phyloP scores from a whole-genome alignment of 2,113 vertebrate species.

The Chitala chitala region DNA sequence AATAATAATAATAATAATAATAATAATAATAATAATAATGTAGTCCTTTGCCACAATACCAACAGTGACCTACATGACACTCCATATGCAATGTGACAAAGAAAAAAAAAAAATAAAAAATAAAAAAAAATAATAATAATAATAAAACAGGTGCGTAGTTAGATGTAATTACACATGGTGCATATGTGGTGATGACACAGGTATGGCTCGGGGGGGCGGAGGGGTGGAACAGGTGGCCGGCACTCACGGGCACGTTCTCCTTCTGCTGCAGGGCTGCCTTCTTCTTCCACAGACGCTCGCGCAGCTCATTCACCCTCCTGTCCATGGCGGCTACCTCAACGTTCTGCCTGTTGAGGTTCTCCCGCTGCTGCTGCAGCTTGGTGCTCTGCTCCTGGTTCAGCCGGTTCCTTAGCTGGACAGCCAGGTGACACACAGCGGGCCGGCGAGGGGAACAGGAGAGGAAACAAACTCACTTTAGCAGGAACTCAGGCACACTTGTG shows the following conservation, averaged over 20 bases:
- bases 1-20: no score
- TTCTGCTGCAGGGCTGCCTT: slow-evolving; percentile 93
- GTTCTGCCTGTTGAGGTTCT: slow-evolving; percentile 90
- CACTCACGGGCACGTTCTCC: slow-evolving; percentile 85
- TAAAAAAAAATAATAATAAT: no score
- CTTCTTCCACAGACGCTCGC: slow-evolving; percentile 95
- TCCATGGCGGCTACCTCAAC: slow-evolving; percentile 92
- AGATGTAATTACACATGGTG: no score
- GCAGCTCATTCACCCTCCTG: slow-evolving; percentile 86
- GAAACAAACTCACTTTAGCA: neutral
- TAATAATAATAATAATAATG: no score
- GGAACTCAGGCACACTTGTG: neutral
- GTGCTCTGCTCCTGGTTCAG: slow-evolving; percentile 95
- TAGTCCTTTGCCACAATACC: no score
- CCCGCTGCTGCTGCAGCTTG: slow-evolving; percentile 90
- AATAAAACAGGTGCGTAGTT: no score
- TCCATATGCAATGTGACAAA: no score
- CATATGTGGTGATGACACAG: neutral
- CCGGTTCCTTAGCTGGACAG: slow-evolving; percentile 88
- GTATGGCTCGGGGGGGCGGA: neutral
- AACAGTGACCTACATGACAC: no score
- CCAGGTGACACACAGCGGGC: no score
- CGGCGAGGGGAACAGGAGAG: neutral
- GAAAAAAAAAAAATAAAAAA: no score
- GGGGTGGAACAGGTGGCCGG: neutral